Base-by-base conservation (phyloP, 2,113 vertebrate species). In the Zapus hudsonius region DNA sequence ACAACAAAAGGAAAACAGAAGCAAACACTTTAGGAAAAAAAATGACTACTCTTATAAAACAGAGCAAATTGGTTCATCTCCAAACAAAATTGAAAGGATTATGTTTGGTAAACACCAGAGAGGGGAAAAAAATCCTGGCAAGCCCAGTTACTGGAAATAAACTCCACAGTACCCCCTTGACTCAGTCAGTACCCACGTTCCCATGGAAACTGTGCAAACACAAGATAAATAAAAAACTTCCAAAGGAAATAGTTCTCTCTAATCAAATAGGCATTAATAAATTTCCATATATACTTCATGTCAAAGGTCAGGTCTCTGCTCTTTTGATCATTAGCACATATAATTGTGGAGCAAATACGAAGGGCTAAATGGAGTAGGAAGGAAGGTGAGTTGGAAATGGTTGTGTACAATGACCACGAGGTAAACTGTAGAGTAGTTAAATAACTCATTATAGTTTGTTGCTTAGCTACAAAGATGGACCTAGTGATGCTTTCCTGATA, bases 161-260 rank as follows among this genome's bases (percentile, higher is more conserved):
- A 87, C 9, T 82, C 64, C 27, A 33, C 40, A 23, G 2, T 44
- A 31, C 8, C 11, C 47, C 25, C 10, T 83, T 57, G 23, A 2
- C 38, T 76, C 94, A 64, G 10, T 52, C 87, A 79, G 33, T 16
- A 42, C 87, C 59, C 67, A 81, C 17, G n/a, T 97, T 91, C 17
- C 91, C 73, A 89, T 93, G 38, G 91, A 95, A 96, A 96, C 66
- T 13, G 38, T 87, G 89, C 33, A 47, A 91, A 90, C 59, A 80
- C 64, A 70, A 7, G 59, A 66, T 82, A 92, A 70, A 76, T 70
- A 92, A 91, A 95, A 95, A 69, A 11, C 17, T 96, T 88, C 52
- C 31, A 76, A 85, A 4, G 59, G 69, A 92, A 93, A 93, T 13
- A 81, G 7, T 47, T 72, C n/a, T 93, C 92, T 36, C n/a, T 72